Conservation (phyloP, 2,113 vertebrate species). For the Lophura nycthemera region DNA sequence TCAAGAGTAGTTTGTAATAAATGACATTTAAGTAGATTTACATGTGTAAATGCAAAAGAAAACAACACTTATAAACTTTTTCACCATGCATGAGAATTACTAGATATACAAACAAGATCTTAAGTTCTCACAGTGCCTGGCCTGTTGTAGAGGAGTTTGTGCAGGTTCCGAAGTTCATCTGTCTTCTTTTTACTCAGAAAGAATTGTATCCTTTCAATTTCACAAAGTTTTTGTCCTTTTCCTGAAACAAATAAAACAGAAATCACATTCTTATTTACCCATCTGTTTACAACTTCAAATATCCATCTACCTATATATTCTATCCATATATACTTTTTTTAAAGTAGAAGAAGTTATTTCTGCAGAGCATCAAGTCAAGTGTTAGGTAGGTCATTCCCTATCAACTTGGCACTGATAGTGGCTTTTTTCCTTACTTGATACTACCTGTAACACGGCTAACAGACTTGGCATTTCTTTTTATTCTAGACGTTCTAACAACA, state of each 20-base stretch:
- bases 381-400: not conserved
- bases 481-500: not conserved
- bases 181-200: conserved; percentile 93
- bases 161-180: conserved; percentile 91
- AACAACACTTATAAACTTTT: not conserved
- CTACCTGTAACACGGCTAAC: not conserved
- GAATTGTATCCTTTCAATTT: conserved; percentile 91
- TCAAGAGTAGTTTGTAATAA: not conserved
- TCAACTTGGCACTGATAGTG: not conserved
- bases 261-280: too few relatives aligned
- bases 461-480: not conserved
- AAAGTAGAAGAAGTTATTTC: not conserved
- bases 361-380: not conserved
- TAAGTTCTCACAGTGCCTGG: conserved; percentile 89
- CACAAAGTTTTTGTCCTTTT: conserved; percentile 91
- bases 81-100: not conserved
- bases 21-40: not conserved
- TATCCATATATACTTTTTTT: not conserved
- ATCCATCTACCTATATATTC: too few relatives aligned
- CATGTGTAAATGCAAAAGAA: not conserved
- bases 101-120: not conserved
- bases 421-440: not conserved
- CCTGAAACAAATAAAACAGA: conserved; percentile 77
- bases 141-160: conserved; percentile 93
- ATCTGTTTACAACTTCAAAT: too few relatives aligned